A percentile compares a stretch with the other conserved stretches of the same genome.
phyloP scores from a whole-genome alignment of 2,797 vertebrate species.

The Nyctibius grandis region DNA sequence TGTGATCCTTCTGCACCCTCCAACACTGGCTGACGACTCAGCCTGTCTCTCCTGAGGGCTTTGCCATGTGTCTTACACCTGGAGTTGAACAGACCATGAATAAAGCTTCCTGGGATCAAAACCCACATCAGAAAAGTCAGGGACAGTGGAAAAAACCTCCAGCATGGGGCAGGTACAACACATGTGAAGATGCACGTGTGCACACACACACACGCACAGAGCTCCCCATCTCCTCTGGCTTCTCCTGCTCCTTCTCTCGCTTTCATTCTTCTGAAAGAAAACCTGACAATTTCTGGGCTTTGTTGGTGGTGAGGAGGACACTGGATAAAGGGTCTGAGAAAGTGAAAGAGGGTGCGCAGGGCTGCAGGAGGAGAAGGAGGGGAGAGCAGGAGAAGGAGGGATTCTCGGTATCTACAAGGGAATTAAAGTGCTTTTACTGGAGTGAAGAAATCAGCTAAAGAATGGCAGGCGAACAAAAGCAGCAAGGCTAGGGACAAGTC shows the following conservation, averaged over 20 bases:
- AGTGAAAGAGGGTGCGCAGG: constrained; percentile 55
- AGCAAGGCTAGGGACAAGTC: constrained; percentile 76
- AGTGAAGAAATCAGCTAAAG: constrained; percentile 82
- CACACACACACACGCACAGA: background rate
- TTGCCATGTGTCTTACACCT: background rate
- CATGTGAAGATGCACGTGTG: rapidly evolving
- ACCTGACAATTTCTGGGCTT: constrained; percentile 60
- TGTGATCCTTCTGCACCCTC: background rate
- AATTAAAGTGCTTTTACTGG: constrained; percentile 80
- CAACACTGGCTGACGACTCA: background rate
- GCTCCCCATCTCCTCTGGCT: background rate
- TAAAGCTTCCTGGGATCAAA: background rate
- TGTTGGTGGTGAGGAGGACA: constrained; percentile 67
- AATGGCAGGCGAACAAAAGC: constrained; percentile 79
- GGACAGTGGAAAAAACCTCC: background rate
- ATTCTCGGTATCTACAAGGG: constrained; percentile 82
- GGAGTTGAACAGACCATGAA: background rate
- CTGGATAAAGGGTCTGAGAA: constrained; percentile 71
- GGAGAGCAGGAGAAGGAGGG: constrained; percentile 70
- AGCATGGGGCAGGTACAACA: background rate
- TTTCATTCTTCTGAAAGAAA: constrained; percentile 55
- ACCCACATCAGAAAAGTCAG: background rate
- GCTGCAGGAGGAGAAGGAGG: constrained; percentile 43
- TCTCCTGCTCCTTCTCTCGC: background rate
- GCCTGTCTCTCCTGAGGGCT: background rate